These are phyloP conservation scores for Solea senegalensis DNA, from an alignment of 2,113 vertebrate species.

Conservation along the genomic window DNA sequence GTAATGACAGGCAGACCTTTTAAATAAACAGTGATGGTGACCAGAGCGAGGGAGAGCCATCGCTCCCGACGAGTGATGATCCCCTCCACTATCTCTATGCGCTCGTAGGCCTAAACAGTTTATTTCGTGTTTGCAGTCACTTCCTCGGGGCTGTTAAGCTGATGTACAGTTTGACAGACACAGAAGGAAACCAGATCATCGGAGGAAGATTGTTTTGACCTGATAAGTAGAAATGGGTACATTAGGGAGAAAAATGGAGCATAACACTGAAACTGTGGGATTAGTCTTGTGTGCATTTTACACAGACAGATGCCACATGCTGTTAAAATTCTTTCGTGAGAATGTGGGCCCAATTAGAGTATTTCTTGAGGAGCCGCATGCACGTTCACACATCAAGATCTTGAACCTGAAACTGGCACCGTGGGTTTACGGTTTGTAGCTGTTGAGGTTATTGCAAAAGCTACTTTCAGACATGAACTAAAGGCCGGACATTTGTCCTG, in stretches of 20 bases:
- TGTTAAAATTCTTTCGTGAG: slow-evolving; percentile 54
- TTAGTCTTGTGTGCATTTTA: slow-evolving; percentile 67
- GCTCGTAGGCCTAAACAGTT: slow-evolving; percentile 93
- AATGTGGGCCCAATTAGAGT: slow-evolving; percentile 30
- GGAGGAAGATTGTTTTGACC: slow-evolving; percentile 91
- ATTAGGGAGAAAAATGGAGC: slow-evolving; percentile 76
- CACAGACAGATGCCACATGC: slow-evolving; percentile 66
- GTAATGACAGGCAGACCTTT: slow-evolving; percentile 82
- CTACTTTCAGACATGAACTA: too few species aligned
- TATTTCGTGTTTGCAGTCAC: slow-evolving; percentile 98
- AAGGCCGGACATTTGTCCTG: too few species aligned
- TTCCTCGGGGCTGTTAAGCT: slow-evolving; percentile 96
- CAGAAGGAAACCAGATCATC: slow-evolving; percentile 94
- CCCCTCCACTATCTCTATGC: slow-evolving; percentile 92
- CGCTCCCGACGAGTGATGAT: slow-evolving; percentile 92
- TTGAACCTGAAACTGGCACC: too few species aligned
- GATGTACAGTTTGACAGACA: slow-evolving; percentile 94
- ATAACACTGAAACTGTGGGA: slow-evolving; percentile 71
- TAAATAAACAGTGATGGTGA: slow-evolving; percentile 92
- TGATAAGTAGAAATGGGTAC: slow-evolving; percentile 90
- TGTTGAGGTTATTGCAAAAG: too few species aligned
- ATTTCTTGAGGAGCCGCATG: background rate
- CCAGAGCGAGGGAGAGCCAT: slow-evolving; percentile 92
- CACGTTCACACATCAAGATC: background rate
- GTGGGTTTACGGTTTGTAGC: too few species aligned